Conservation (phyloP, 2,797 vertebrate genomes). For the Lepus oiostolus region DNA sequence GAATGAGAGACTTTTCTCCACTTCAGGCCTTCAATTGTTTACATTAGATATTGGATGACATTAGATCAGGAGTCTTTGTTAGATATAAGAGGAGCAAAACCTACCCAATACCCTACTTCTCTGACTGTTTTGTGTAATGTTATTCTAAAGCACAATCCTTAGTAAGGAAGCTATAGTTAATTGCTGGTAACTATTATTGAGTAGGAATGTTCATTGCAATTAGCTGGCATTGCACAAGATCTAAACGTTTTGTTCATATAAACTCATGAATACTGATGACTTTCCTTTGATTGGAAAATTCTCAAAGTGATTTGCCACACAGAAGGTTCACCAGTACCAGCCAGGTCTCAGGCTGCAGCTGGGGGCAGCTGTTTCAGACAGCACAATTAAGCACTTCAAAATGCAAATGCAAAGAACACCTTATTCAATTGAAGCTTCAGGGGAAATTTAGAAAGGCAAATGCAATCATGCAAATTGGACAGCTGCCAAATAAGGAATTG, state of each 20-base stretch:
- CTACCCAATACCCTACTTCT: background rate
- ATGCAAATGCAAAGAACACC: slow-evolving; percentile 74
- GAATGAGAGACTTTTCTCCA: background rate
- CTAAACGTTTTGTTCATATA: slow-evolving; percentile 57
- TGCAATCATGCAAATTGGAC: slow-evolving; percentile 68
- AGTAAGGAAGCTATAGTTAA: background rate
- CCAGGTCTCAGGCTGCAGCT: slow-evolving; percentile 46
- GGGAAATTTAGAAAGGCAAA: slow-evolving; percentile 75
- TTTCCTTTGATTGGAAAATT: slow-evolving; percentile 61
- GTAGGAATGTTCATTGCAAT: background rate
- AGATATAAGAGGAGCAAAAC: slow-evolving; percentile 27
- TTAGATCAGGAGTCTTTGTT: slow-evolving; percentile 14
- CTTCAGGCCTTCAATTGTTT: background rate
- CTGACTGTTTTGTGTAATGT: background rate
- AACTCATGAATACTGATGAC: background rate
- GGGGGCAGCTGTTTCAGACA: slow-evolving; percentile 45
- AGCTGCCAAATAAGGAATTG: slow-evolving; percentile 64
- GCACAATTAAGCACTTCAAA: slow-evolving; percentile 72
- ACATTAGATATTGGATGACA: background rate
- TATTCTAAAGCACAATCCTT: background rate
- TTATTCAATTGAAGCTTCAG: slow-evolving; percentile 72
- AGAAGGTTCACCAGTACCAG: slow-evolving; percentile 18
- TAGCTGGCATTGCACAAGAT: slow-evolving; percentile 33
- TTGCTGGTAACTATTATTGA: slow-evolving; percentile 9
- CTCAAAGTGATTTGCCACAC: slow-evolving; percentile 48